phyloP scores from a whole-genome alignment of 2,797 vertebrate species.

The Merluccius polli region DNA sequence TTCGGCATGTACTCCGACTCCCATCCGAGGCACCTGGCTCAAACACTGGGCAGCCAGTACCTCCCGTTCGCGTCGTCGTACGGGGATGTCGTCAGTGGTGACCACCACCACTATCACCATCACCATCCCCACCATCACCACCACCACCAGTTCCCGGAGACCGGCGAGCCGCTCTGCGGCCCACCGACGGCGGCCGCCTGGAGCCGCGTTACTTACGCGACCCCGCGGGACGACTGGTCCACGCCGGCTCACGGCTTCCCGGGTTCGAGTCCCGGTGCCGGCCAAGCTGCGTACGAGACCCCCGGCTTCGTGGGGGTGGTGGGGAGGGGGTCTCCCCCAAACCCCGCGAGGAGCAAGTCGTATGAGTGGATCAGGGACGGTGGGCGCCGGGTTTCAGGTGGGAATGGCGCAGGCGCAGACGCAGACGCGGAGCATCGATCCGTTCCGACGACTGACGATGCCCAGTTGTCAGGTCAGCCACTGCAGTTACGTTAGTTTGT shows the following conservation, averaged over 20 bases:
- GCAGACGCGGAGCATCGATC: neutral
- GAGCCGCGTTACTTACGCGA: slow-evolving; percentile 79
- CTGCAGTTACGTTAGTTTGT: neutral
- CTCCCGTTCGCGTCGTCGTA: slow-evolving; percentile 82
- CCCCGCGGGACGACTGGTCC: slow-evolving; percentile 86
- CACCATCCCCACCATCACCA: no score
- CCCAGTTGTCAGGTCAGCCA: neutral
- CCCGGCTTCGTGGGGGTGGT: no score
- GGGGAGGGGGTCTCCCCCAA: no score
- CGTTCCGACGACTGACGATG: neutral
- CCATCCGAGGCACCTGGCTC: slow-evolving; percentile 73
- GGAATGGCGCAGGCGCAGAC: no score
- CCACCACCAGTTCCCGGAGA: slow-evolving; percentile 70
- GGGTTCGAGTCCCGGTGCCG: slow-evolving; percentile 70
- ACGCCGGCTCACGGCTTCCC: slow-evolving; percentile 71
- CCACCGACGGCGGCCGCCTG: slow-evolving; percentile 74
- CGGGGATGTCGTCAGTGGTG: slow-evolving; percentile 80
- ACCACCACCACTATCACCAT: no score
- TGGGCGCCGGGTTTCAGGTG: slow-evolving; percentile 52
- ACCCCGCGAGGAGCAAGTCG: slow-evolving; percentile 75
- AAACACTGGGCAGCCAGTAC: slow-evolving; percentile 82
- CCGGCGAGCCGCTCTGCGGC: slow-evolving; percentile 72
- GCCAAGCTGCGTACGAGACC: slow-evolving; percentile 76
- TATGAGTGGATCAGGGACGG: slow-evolving; percentile 82
- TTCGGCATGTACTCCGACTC: slow-evolving; percentile 86